Percentiles rank a stretch among this genome's conserved stretches.
Evolutionary conservation across 2,797 vertebrate species (phyloP).

Genomic region (Macropus fuliginosus): DNA sequence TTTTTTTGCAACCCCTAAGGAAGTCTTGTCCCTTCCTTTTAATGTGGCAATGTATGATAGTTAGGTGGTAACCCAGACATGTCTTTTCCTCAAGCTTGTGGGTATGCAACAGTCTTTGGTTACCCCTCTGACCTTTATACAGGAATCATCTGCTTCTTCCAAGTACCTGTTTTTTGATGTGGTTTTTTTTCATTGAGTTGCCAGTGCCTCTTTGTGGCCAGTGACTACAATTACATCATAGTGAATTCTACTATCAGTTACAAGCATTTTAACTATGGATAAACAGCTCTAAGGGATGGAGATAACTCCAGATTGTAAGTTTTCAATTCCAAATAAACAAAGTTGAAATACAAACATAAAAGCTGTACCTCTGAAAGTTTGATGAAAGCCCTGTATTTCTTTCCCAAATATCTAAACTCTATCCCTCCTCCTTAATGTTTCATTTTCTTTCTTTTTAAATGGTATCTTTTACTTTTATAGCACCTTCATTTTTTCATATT

Average conservation of each 20-base stretch:
- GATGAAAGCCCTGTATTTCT: background rate
- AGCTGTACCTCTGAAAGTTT: background rate
- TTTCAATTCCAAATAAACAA: background rate
- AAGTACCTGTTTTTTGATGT: background rate
- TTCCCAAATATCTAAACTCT: background rate
- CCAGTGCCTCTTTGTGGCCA: constrained; percentile 62
- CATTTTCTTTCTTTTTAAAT: background rate
- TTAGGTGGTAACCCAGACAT: background rate
- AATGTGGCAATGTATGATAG: background rate
- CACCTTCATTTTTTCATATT: too few species aligned
- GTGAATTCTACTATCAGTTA: background rate
- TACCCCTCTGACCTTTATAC: background rate
- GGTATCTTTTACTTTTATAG: background rate
- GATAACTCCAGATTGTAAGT: background rate
- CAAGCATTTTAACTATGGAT: background rate
- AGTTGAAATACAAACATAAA: background rate
- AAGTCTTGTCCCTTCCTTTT: constrained; percentile 43
- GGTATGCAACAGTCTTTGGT: too few species aligned
- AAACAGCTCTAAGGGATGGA: background rate
- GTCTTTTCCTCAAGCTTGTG: background rate
- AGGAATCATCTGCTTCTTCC: background rate
- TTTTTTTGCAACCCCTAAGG: constrained; percentile 42
- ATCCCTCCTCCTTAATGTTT: background rate
- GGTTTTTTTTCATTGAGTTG: constrained; percentile 9
- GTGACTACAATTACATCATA: constrained; percentile 34